These are phyloP conservation scores for Drosophila putrida DNA, from an alignment of 2,888 invertebrate species.

Conservation along the genomic window DNA sequence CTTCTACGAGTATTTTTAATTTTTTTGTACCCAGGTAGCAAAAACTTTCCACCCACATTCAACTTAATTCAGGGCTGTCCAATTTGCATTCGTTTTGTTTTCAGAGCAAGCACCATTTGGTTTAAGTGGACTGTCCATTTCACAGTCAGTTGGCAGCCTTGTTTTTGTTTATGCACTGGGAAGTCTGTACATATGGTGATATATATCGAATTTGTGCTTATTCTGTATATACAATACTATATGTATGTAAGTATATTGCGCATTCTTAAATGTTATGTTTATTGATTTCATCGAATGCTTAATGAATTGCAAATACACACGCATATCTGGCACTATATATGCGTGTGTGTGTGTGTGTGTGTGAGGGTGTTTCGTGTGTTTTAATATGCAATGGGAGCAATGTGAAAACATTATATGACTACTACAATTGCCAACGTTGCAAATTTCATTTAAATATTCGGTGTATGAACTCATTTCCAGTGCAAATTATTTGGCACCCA, in stretches of 20 bases:
- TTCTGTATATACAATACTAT: slow-evolving; percentile 7
- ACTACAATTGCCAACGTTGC: not conserved
- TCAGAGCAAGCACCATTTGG: slow-evolving; percentile 6
- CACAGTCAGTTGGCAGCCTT: slow-evolving; percentile 9
- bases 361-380: slow-evolving; percentile 6
- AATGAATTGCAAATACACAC: slow-evolving; percentile 68
- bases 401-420: slow-evolving; percentile 11
- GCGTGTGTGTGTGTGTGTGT: not conserved
- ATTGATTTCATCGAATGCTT: slow-evolving; percentile 60
- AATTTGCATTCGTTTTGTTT: slow-evolving; percentile 18
- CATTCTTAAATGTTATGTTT: slow-evolving; percentile 58
- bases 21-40: not conserved
- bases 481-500: not conserved
- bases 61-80: not conserved
- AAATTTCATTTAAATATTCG: slow-evolving; percentile 21
- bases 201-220: slow-evolving; percentile 3
- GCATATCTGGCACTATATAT: not conserved
- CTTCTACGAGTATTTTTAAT: too few species aligned
- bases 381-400: slow-evolving; percentile 23
- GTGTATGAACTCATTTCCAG: not conserved
- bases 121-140: slow-evolving; percentile 11
- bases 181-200: slow-evolving; percentile 4
- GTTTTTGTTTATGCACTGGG: slow-evolving; percentile 3
- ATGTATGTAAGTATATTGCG: slow-evolving; percentile 1
- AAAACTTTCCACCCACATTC: not conserved